Evolutionary conservation across 1,140 invertebrate genomes (phyloP), one percentile per base, ranked within the genome.

Genomic region (Vanessa tameamea): DNA sequence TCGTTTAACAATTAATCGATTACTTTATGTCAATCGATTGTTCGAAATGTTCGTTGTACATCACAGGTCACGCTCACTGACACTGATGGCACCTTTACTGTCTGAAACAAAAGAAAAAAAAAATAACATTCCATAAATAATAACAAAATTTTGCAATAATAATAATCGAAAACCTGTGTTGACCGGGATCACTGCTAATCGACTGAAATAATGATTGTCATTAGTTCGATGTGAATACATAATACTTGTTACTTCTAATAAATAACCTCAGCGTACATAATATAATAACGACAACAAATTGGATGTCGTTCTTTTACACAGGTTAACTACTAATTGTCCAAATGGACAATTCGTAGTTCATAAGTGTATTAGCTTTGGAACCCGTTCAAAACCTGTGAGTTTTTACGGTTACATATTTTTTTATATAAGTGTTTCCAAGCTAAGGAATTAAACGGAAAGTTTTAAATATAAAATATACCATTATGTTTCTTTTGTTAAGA

Each of bases 1-100:
- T 75, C 68, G 73, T 71, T 75, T 66, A 75, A 66, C 73, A 71
- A 64, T 67, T 66, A 75, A 75, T 75, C 73, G 73, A 75, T 69
- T 75, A 66, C 68, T 68, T 73, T 68, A 20, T 16, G 55, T 67
- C 57, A 67, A 67, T 68, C 72, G 67, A 57, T 65, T 68, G 53
- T 72, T 72, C 63, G 70, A 26, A 72, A 57, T 47, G 64, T 48
- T 59, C 47, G 64, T 72, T 65, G 51, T 51, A 72, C 50, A 65
- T 66, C 70, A 72, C 70, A 31, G 37, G 70, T 55, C 70, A 72
- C 70, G 70, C 53, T 43, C 75, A 73, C 75, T 47, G 63, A 68
- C 73, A 75, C 73, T 69, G 67, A 69, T 77, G 70, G 75, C 59
- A 69, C 48, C 55, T 65, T 67, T 64, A 73, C 61, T 64, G 73